Base-by-base conservation (phyloP, 2,888 invertebrate species). In the Boloria euphrosyne region DNA sequence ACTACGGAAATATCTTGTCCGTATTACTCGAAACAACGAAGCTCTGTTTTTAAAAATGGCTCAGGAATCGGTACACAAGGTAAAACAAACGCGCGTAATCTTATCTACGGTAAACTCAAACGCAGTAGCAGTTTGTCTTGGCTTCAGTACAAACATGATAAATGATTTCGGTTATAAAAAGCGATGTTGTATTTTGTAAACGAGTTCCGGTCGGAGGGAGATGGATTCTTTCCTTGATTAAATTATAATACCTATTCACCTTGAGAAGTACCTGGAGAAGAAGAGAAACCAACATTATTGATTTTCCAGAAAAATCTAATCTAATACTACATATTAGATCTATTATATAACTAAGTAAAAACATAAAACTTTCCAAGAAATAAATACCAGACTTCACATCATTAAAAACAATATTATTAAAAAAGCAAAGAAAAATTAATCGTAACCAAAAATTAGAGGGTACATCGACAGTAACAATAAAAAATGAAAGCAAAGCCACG, bases 211-310 rank as follows among this genome's bases (percentile, higher is more conserved):
- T 89, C 75, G 85, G 80, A 81, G 85, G 82, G 78, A 83, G 86
- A 83, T 79, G 85, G 83, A 83, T 84, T 86, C 85, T 83, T 81
- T 87, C 85, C 86, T 86, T 85, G 84, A 81, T 87, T 89, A 87
- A 84, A 84, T 89, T 81, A 84, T 84, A 89, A 88, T 88, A 90
- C 90, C 90, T 90, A 90, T 90, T 91, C 90, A 91, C 90, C 90
- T 90, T 90, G 90, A 90, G 90, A 91, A 91, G 90, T 91, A 91
- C 90, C 90, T 91, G 90, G 81, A 89, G 84, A 90, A 91, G 87
- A 90, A 91, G 88, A 90, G 87, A 91, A 84, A 82, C 77, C 80
- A 82, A 80, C 80, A 85, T 91, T 90, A 90, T 71, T 69, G 69
- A 69, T 65, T 67, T 63, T 64, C 65, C 61, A 67, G 52, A 67